Conservation (phyloP, 2,113 vertebrate genomes). For the Cavia aperea region DNA sequence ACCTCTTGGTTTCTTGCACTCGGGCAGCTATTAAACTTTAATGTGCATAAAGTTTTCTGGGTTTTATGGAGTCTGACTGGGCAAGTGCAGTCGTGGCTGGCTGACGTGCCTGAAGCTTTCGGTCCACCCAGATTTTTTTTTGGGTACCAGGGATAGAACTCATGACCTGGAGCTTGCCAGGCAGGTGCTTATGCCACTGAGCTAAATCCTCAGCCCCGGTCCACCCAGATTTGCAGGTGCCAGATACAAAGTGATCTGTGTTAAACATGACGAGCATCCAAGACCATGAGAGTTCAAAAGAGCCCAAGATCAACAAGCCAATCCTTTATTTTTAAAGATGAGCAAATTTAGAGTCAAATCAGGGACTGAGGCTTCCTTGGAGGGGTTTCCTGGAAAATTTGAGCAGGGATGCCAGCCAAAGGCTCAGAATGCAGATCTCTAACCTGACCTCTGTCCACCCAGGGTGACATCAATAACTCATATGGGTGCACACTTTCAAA, state of each 20-base stretch:
- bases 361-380: background rate
- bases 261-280: background rate
- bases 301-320: background rate
- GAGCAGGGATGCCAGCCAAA: no score
- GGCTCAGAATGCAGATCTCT: background rate
- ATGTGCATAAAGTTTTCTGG: slow-evolving; percentile 15
- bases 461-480: background rate
- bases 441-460: background rate
- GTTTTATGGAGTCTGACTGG: slow-evolving; percentile 21
- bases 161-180: no score
- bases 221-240: slow-evolving; percentile 33
- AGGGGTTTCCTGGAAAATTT: background rate
- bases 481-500: background rate
- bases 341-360: background rate
- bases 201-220: background rate
- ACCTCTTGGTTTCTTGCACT: slow-evolving; percentile 2
- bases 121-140: slow-evolving; percentile 44
- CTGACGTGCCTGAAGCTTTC: slow-evolving; percentile 35
- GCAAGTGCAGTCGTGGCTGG: background rate
- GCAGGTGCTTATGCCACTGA: no score
- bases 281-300: background rate
- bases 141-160: no score
- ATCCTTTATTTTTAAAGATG: background rate
- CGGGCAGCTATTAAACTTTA: slow-evolving; percentile 49
- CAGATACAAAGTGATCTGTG: slow-evolving; percentile 5